Evolutionary conservation across 2,888 invertebrate species (phyloP), one percentile per base, ranked within the genome.

Genomic region (Athalia cordata): DNA sequence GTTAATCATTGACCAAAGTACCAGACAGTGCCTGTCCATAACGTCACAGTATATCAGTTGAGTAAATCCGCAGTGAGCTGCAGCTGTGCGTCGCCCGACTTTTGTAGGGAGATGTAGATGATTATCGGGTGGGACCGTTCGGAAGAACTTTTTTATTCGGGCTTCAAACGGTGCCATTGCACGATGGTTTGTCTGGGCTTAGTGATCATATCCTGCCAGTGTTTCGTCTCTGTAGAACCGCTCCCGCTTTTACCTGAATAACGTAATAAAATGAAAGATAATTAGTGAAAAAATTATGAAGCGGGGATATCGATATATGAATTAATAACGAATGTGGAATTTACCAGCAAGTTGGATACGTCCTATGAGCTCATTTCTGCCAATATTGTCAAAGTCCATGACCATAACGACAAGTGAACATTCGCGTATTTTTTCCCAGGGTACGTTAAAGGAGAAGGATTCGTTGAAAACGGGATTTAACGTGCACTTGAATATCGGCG

Each of bases 171-270:
- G 92, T 98, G 98, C 98, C 98, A 98, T 90, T 98, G 98, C 70
- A 98, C 96, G 86, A 98, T 97, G 85, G 97, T 97, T 92, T 98
- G 98, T 83, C 98, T 93, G 43, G 98, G 98, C 91, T 98, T 98
- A 81, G 97, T 97, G 85, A 98, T 97, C 98, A 98, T 98, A 89
- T 98, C 98, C 88, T 98, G 98, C 98, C 98, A 98, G 91, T 98
- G 98, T 89, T 98, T 98, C 57, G 97, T 97, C 91, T 98, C 98
- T 78, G 97, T 95, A 15, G 98, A 98, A 0, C 98, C 98, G 77
- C 97, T 98, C 9, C 97, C 97, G 87, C 96, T 97, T 91, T 97
- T 97, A 78, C 97, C 97, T 97, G 92, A n/a, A 93, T 29, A 2
- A 29, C 0, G 29, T 29, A 29, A 29, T 29, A 29, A 29, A 29